Base-by-base conservation (phyloP, 1,140 invertebrate genomes). In the Apis dorsata region DNA sequence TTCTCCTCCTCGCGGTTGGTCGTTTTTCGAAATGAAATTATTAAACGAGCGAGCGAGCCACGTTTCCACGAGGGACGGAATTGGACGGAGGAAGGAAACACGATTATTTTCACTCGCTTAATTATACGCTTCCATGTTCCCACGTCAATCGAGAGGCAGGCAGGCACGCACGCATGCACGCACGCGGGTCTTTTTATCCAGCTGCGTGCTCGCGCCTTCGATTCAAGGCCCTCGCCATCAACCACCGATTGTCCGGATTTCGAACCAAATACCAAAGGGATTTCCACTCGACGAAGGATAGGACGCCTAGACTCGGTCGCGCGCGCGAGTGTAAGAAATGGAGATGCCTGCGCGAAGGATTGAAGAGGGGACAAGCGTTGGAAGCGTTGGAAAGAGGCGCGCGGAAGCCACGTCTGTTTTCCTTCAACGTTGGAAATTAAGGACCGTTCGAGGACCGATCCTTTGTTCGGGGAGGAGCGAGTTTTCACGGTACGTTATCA, bases 101-200 rank as follows among this genome's bases (percentile, higher is more conserved):
- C 55, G 62, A 81, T 81, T 53, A 9, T 76, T 68, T 57, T 72
- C 53, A 24, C 79, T 75, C 63, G 34, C 79, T 68, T 34, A 75
- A 81, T 81, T 81, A 76, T 55, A 9, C n/a, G 34, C 57, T 81
- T 76, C 72, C 72, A 66, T 28, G 19, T 76, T 81, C 79, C 72
- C 79, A 81, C 71, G 79, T 75, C 63, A 81, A 81, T 81, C 49
- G 28, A 34, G 71, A 9, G 12, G 1, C 76, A 59, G 8, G 55
- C 76, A 70, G 55, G n/a, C 76, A n/a, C 0, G 17, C 19, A 63
- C 1, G 13, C 15, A 34, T 55, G n/a, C 62, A 11, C 53, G 53
- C n/a, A 34, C 34, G 34, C 34, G 34, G 34, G 4, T 0, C 34
- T 44, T 51, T 34, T 24, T 21, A 28, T n/a, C 60, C 12, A 63